Conservation (phyloP, 2,113 vertebrate genomes). For the Isurus oxyrinchus region DNA sequence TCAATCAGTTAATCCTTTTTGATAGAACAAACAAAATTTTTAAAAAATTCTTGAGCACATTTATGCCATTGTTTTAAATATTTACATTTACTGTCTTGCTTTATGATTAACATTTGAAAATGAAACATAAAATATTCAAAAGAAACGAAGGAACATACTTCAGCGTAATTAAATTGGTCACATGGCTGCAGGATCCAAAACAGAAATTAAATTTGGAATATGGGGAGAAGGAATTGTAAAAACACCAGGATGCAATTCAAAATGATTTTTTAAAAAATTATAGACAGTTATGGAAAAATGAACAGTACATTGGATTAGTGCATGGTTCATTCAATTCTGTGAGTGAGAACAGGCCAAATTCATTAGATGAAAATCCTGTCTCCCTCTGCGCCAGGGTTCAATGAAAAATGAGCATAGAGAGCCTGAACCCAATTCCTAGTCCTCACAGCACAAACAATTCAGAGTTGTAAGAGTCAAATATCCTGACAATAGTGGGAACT, state of each 20-base stretch:
- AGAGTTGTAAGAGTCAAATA: background rate
- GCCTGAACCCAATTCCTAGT: background rate
- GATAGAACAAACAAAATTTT: background rate
- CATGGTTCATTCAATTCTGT: background rate
- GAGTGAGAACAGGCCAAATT: background rate
- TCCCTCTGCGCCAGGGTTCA: background rate
- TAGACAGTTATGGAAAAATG: background rate
- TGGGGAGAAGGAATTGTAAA: background rate
- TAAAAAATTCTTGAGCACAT: background rate
- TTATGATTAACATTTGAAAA: background rate
- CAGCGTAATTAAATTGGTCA: background rate
- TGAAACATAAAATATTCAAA: background rate
- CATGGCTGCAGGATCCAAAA: background rate
- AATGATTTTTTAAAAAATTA: background rate
- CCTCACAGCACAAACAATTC: background rate
- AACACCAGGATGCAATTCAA: background rate
- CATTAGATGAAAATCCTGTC: background rate
- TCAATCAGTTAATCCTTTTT: background rate
- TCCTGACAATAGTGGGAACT: background rate
- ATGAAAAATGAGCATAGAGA: background rate
- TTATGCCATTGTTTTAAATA: background rate
- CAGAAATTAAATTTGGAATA: background rate
- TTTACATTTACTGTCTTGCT: background rate
- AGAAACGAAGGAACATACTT: background rate
- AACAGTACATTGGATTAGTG: background rate